These are phyloP conservation scores for Andinoacara biseriatus DNA, from an alignment of 2,113 vertebrate species.

Conservation along the genomic window DNA sequence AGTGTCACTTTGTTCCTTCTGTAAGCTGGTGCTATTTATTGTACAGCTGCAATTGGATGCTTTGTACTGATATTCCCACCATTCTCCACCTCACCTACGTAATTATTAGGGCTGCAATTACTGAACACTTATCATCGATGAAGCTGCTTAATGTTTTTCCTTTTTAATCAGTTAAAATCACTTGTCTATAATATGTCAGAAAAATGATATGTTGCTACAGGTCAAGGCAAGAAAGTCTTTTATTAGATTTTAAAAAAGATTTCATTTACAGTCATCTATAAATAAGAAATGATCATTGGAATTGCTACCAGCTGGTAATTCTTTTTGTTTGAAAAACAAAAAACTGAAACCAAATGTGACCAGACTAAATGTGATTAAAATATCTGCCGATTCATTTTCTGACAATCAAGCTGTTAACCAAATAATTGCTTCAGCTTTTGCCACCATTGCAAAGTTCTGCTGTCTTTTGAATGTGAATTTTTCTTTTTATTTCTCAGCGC, in stretches of 20 bases:
- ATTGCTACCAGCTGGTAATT: background rate
- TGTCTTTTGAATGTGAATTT: background rate
- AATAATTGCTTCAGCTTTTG: background rate
- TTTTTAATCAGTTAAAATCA: background rate
- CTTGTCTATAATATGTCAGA: background rate
- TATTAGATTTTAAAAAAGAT: background rate
- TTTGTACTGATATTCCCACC: background rate
- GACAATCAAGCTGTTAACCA: background rate
- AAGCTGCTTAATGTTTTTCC: background rate
- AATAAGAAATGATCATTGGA: background rate
- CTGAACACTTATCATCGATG: background rate
- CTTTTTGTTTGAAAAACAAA: background rate
- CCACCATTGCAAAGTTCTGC: background rate
- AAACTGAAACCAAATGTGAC: too few relatives aligned
- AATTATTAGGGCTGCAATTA: background rate
- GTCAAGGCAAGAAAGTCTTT: background rate
- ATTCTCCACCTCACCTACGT: background rate
- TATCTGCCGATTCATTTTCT: background rate
- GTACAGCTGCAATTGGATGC: background rate
- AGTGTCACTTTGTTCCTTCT: too few relatives aligned
- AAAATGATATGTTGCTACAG: too few relatives aligned
- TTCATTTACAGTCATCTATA: background rate
- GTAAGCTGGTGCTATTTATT: background rate
- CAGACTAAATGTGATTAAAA: too few relatives aligned
- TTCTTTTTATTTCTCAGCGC: background rate